phyloP scores from a whole-genome alignment of 2,113 vertebrate genomes.

The Pseudopipra pipra region DNA sequence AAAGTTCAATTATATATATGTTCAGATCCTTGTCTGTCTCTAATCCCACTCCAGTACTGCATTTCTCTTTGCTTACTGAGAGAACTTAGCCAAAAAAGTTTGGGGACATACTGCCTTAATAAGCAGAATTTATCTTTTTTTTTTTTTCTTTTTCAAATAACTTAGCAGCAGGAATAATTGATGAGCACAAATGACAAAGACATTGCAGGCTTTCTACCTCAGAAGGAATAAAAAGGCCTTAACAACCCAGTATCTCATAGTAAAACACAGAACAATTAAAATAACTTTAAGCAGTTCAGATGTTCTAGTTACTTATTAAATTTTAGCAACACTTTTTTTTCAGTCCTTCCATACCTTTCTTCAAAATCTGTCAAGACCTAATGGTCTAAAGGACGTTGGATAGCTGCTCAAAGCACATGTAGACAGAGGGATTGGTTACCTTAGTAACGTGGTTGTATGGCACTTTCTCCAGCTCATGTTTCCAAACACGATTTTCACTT shows the following conservation, averaged over 20 bases:
- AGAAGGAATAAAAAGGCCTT: background rate
- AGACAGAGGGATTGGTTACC: background rate
- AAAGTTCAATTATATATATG: background rate
- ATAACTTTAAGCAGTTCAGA: background rate
- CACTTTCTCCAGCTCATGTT: background rate
- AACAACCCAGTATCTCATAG: background rate
- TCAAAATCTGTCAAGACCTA: background rate
- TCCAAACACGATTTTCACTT: background rate
- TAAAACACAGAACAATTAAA: background rate
- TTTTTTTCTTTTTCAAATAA: background rate
- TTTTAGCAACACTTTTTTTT: background rate
- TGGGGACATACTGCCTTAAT: background rate
- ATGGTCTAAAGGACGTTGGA: background rate
- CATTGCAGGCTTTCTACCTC: background rate
- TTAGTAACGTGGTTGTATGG: background rate
- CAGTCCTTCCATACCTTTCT: background rate
- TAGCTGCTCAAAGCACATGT: background rate
- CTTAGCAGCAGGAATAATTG: background rate
- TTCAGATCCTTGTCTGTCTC: background rate
- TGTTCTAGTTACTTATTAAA: background rate
- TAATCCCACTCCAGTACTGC: background rate
- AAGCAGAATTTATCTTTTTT: background rate
- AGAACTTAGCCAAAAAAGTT: background rate
- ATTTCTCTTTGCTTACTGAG: background rate
- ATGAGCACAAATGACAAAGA: background rate